A percentile compares a stretch with the other conserved stretches of the same genome.
phyloP scores from a whole-genome alignment of 2,888 invertebrate genomes.

The Calephelis perditalis region DNA sequence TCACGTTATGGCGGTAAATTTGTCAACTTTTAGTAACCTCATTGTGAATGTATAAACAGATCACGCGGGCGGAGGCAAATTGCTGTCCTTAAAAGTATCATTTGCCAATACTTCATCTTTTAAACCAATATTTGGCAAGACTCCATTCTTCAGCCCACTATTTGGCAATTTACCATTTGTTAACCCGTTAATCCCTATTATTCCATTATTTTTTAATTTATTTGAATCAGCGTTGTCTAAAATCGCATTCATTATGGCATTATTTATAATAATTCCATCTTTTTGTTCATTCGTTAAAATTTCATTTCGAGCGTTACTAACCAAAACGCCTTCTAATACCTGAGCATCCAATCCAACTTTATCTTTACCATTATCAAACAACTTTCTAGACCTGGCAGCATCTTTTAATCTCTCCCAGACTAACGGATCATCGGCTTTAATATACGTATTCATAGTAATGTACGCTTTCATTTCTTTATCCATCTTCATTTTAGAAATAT shows the following conservation, averaged over 20 bases:
- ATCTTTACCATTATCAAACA: neutral
- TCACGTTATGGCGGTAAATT: no score
- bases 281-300: neutral
- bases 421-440: slow-evolving; percentile 1
- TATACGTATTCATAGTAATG: neutral
- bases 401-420: neutral
- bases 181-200: no score
- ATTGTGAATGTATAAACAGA: no score
- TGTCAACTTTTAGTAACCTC: no score
- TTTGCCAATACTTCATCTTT: no score
- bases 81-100: no score
- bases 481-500: neutral
- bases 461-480: neutral
- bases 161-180: no score
- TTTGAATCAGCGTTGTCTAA: neutral
- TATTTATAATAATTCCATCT: neutral
- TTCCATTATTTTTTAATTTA: no score
- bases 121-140: no score
- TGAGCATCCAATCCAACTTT: neutral
- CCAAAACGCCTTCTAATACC: neutral
- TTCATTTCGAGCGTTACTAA: neutral
- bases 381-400: neutral
- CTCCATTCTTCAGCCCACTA: no score
- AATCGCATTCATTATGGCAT: neutral
- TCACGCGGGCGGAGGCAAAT: no score